Conservation (phyloP, 2,113 vertebrate genomes). For the Prionailurus viverrinus region DNA sequence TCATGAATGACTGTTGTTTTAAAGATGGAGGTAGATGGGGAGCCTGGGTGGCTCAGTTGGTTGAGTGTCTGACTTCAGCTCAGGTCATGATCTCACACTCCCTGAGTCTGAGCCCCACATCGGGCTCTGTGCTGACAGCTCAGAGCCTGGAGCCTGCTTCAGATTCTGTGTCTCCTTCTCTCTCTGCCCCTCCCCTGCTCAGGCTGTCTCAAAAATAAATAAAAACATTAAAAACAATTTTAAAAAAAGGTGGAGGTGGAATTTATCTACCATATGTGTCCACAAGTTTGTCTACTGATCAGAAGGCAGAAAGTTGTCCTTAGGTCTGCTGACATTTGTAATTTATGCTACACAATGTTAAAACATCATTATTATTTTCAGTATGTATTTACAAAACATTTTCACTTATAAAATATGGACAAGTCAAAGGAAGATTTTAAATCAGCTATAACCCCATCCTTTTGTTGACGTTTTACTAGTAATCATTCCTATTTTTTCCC, state of each 20-base stretch:
- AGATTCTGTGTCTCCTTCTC: too few species aligned
- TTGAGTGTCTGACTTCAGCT: too few species aligned
- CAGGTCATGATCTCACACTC: too few species aligned
- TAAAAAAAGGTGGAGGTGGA: too few species aligned
- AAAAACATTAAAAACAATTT: too few species aligned
- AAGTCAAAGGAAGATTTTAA: background rate
- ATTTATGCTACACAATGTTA: conserved; percentile 49
- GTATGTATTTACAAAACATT: background rate
- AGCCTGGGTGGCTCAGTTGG: too few species aligned
- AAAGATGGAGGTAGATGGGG: background rate
- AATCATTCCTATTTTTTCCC: background rate
- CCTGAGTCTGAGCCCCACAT: too few species aligned
- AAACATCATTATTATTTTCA: conserved; percentile 11
- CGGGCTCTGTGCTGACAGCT: too few species aligned
- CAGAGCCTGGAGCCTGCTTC: too few species aligned
- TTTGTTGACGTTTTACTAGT: conserved; percentile 11
- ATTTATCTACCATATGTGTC: background rate
- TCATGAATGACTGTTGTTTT: background rate
- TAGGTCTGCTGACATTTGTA: conserved; percentile 10
- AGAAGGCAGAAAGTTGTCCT: background rate
- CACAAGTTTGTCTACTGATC: background rate
- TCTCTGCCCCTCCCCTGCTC: too few species aligned
- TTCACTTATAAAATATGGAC: background rate
- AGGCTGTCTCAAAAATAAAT: too few species aligned
- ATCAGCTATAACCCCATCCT: background rate